Percentiles rank a stretch among this genome's conserved stretches.
phyloP scores from a whole-genome alignment of 2,797 vertebrate species.

The Hephaestus fuliginosus region DNA sequence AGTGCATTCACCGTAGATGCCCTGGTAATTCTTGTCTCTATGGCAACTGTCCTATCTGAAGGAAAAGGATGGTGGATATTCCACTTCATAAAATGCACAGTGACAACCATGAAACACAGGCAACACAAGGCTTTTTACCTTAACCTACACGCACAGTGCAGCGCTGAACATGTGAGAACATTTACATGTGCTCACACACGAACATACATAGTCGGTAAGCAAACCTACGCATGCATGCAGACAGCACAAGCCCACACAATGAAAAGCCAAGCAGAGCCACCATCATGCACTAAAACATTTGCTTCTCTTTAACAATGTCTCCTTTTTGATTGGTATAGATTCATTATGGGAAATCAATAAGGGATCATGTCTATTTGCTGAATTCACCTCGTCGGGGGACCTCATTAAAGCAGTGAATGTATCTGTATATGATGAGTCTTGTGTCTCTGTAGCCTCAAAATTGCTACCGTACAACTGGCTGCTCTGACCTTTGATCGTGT shows the following conservation, averaged over 20 bases:
- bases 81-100: constrained; percentile 45
- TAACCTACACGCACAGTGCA: constrained; percentile 28
- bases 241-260: not conserved
- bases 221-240: not conserved
- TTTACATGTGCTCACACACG: constrained; percentile 7
- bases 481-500: constrained; percentile 96
- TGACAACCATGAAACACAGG: constrained; percentile 51
- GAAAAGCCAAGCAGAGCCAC: not conserved
- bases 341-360: not conserved
- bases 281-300: not conserved
- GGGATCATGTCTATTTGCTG: not conserved
- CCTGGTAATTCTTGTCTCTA: constrained; percentile 86
- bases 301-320: not conserved
- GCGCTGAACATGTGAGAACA: not conserved
- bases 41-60: constrained; percentile 87
- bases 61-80: constrained; percentile 41
- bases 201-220: not conserved
- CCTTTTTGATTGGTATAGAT: not conserved
- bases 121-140: constrained; percentile 34
- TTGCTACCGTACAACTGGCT: not conserved
- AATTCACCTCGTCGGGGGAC: not conserved
- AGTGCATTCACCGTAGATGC: constrained; percentile 72
- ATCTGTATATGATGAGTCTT: not conserved
- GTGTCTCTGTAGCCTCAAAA: not conserved
- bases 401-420: not conserved